Evolutionary conservation across 2,113 vertebrate species (phyloP), one percentile per base, ranked within the genome.

Genomic region (Pseudorectes ferrugineus): DNA sequence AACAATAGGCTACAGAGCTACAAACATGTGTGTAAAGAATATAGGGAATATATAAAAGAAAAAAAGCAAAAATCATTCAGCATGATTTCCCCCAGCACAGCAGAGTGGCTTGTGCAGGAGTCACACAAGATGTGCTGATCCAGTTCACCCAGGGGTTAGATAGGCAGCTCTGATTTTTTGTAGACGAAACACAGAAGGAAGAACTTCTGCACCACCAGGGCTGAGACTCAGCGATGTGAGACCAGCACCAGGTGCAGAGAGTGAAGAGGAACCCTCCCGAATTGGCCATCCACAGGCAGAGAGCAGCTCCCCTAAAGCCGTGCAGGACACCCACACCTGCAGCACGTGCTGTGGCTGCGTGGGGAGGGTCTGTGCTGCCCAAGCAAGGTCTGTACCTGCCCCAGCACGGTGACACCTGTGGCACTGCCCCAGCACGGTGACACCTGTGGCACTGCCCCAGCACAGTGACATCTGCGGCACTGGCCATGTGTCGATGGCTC

Each of bases 211-310:
- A 10, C 12, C 26, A 22, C 7, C 52, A 84, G 18, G 16, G 12
- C 59, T 74, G 31, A 65, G 26, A 38, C 6, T 5, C 5, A 8
- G 17, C n/a, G 36, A 22, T 35, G 57, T 33, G 54, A 83, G 38
- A 33, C 52, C 10, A 6, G 1, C 29, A 11, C 10, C 1, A 8
- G 25, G 57, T 4, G 13, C 61, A 72, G 71, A 18, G 9, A 40
- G 22, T 0, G 5, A 38, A 57, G 55, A 66, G 33, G 2, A 31
- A 1, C 23, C 24, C 6, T 57, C 57, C 43, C 1, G 0, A 20
- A 36, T 0, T 36, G 17, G 26, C 45, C 70, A 36, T 55, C 2
- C 33, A 6, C 18, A 46, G 71, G 74, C 55, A 85, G 74, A 42
- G 23, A 46, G 42, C 25, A 18, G 20, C 79, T 88, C 33, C 43